Base-by-base conservation (phyloP, 2,888 invertebrate species). In the Limnephilus auricula region DNA sequence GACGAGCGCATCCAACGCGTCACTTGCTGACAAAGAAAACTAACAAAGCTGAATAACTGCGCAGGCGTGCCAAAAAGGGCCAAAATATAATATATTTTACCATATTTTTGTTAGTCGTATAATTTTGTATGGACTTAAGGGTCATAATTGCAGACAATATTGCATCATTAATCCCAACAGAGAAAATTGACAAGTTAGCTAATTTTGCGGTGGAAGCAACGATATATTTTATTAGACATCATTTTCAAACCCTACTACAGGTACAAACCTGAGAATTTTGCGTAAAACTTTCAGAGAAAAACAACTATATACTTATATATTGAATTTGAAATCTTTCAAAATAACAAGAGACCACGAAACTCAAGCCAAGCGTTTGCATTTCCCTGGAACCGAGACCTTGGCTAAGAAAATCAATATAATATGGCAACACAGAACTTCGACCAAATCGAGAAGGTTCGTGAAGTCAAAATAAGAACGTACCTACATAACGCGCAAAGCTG, bases 11-110 rank as follows among this genome's bases (percentile, higher is more conserved):
- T 32, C 25, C 25, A 9, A 25, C 79, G 79, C 45, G 85, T 89
- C 85, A 45, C 85, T 30, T 84, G 85, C 80, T 25, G 65, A 91
- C 89, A 91, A 91, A 91, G 91, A 91, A 85, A 91, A 79, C 79
- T 31, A 85, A 89, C 89, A 89, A 91, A 91, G 89, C 89, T 9
- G 30, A 9, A 37, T 2, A 25, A 32, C 78, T 78, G 89, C 91
- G 91, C 91, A 85, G 31, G 91, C 89, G 89, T 79, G 31, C 31
- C 31, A 40, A 40, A 45, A 6, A 65, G 65, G 2, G 31, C 32
- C 40, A n/a, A n/a, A 50, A 18, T 50, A 18, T 18, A n/a, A n/a
- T n/a, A n/a, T n/a, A n/a, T n/a, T n/a, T n/a, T n/a, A n/a, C n/a
- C n/a, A n/a, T n/a, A n/a, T n/a, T n/a, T n/a, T n/a, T n/a, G n/a